A percentile compares a stretch with the other conserved stretches of the same genome.
Conservation (phyloP, 2,888 invertebrate genomes). For the Protodeltote pygarga region DNA sequence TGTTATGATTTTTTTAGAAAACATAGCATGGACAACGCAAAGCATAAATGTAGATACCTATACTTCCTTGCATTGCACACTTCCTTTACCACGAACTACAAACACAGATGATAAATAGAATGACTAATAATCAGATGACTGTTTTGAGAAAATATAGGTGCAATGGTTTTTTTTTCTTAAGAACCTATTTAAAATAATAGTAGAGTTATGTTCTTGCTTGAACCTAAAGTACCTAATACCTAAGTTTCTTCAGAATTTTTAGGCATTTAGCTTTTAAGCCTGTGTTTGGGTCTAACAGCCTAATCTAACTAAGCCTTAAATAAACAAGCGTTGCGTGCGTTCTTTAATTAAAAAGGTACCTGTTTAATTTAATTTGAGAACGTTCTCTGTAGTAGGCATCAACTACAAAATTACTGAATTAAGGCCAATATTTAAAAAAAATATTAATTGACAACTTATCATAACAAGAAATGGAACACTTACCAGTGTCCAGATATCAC, state of each 20-base stretch:
- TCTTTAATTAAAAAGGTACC: slow-evolving; percentile 18
- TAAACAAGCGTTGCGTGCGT: slow-evolving; percentile 14
- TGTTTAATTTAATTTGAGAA: slow-evolving; percentile 19
- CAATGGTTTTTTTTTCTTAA: no score
- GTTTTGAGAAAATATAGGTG: neutral
- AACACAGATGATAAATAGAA: no score
- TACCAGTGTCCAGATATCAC: slow-evolving; percentile 35
- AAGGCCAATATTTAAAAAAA: slow-evolving; percentile 9
- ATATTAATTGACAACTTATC: slow-evolving; percentile 33
- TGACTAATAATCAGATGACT: no score
- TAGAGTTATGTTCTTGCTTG: no score
- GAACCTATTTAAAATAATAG: no score
- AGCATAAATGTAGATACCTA: slow-evolving; percentile 5
- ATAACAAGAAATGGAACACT: slow-evolving; percentile 44
- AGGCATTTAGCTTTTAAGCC: no score
- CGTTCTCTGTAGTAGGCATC: neutral
- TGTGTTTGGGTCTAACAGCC: no score
- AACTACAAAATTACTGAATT: slow-evolving; percentile 2
- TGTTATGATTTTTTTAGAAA: slow-evolving; percentile 15
- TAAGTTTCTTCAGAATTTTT: no score
- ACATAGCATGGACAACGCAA: slow-evolving; percentile 1
- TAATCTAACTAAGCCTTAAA: slow-evolving; percentile 14
- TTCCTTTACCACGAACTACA: slow-evolving; percentile 20
- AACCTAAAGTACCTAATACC: no score
- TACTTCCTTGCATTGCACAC: slow-evolving; percentile 28